These are phyloP conservation scores for Stenotaenia linearis DNA, from an alignment of 2,888 invertebrate genomes.

Conservation along the genomic window DNA sequence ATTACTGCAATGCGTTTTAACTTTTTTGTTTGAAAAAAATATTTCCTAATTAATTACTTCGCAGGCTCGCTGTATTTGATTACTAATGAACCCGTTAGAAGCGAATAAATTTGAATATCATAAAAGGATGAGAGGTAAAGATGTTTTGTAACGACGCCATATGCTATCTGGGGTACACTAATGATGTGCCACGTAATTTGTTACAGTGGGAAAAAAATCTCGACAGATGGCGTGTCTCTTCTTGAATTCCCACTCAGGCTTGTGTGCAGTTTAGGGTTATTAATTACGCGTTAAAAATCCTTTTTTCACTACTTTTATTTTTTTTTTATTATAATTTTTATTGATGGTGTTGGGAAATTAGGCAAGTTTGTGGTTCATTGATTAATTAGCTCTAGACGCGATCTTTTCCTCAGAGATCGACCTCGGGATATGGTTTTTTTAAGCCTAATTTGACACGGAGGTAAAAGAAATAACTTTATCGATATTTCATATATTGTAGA, in stretches of 20 bases:
- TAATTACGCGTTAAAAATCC: neutral
- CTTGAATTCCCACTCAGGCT: neutral
- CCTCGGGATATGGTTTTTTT: too few species aligned
- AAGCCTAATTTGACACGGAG: too few species aligned
- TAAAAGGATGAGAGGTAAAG: conserved; percentile 12
- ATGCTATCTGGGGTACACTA: conserved; percentile 18
- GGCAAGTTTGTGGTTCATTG: neutral
- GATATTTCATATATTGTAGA: too few species aligned
- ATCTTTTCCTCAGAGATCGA: neutral
- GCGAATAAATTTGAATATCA: conserved; percentile 20
- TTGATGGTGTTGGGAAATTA: neutral
- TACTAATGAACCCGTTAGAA: conserved; percentile 23
- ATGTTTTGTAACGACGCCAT: conserved; percentile 12
- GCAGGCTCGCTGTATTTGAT: conserved; percentile 14
- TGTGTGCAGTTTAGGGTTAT: conserved; percentile 3
- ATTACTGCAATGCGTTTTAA: neutral
- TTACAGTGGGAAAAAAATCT: neutral
- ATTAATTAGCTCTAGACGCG: neutral
- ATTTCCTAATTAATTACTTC: neutral
- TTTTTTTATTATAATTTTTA: neutral
- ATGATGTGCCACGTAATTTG: conserved; percentile 24
- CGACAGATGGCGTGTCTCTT: conserved; percentile 21
- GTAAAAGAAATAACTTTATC: too few species aligned
- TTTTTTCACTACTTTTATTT: conserved; percentile 4
- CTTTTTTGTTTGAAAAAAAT: neutral